Base-by-base conservation (phyloP, 2,797 vertebrate genomes). In the Gallinago nigripennis region DNA sequence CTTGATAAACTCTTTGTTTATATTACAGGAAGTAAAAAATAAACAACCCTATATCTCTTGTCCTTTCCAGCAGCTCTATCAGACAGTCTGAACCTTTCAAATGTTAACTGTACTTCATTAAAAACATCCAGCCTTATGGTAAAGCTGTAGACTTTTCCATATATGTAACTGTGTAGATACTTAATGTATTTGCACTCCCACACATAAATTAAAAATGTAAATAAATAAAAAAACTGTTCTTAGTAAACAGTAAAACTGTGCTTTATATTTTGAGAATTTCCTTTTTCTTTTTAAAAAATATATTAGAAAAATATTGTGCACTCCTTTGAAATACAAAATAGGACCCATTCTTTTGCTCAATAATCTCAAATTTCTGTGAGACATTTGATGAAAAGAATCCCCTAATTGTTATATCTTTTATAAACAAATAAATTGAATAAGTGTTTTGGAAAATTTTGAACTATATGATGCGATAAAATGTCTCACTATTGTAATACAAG, bases 211-310 rank as follows among this genome's bases (percentile, higher is more conserved):
- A 41, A 76, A 84, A 81, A 68, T n/a, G 6, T 88, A 95, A 95
- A 69, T 91, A 96, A 83, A 63, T 77, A 87, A 45, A 35, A 45
- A n/a, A 97, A 93, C 69, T 70, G 6, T 8, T 82, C 20, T 72
- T 69, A 30, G 15, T 37, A 41, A 91, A 66, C 4, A 46, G 12
- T 63, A 37, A 35, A 69, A 51, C 3, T 43, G 3, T 41, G 48
- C 25, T 27, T 64, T 76, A 15, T 61, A 56, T 78, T 60, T 88
- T 60, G 13, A 87, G 12, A 87, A 23, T 25, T 33, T 68, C n/a
- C 2, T 50, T 24, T 73, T 73, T 48, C 54, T 14, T 3, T 2
- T 6, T 27, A 24, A 48, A 18, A 30, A 46, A 60, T n/a, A 60
- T 72, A 24, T 4, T 33, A 4, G 2, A 82, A 45, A 70, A 75